Evolutionary conservation across 2,797 vertebrate genomes (phyloP), one percentile per base, ranked within the genome.

Genomic region (Zalophus californianus): DNA sequence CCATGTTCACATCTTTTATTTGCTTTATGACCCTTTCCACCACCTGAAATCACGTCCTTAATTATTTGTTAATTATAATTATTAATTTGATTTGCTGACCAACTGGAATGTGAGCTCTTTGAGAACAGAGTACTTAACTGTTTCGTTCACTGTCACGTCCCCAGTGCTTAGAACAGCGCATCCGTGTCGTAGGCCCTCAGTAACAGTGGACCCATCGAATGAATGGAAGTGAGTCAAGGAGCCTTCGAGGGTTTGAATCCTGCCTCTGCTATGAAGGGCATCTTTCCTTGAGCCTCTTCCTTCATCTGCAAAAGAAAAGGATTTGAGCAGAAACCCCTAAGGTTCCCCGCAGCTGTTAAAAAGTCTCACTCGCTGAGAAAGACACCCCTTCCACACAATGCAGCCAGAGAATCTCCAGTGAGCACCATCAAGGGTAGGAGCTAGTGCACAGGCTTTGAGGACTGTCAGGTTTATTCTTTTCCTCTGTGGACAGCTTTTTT

Each of bases 201-300:
- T 20, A 52, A 41, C 44, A 11, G 0, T 18, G 32, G 9, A 25
- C 44, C 23, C 35, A 60, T 38, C 13, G 54, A 62, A 35, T 6
- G 38, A 84, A 41, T n/a, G 38, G 41, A 25, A 41, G 27, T 0
- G 12, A n/a, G 66, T 7, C 35, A 13, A 58, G 79, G 58, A 75
- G 10, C 25, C 72, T 78, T 60, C 4, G 1, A 44, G 58, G 15
- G 29, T 85, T 96, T n/a, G 58, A 18, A 52, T 54, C 72, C 44
- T 75, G 41, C 44, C 70, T 54, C 73, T 50, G 54, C n/a, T 44
- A 9, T 25, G 54, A 64, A 41, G 41, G 8, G 15, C 7, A 2
- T 73, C 32, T 94, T 90, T 78, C 60, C 66, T 85, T 52, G 29
- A 96, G 84, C 60, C 20, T 54, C 7, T 94, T 64, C 85, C 29